Evolutionary conservation across 2,888 invertebrate genomes (phyloP).

Genomic region (Bombylius major): DNA sequence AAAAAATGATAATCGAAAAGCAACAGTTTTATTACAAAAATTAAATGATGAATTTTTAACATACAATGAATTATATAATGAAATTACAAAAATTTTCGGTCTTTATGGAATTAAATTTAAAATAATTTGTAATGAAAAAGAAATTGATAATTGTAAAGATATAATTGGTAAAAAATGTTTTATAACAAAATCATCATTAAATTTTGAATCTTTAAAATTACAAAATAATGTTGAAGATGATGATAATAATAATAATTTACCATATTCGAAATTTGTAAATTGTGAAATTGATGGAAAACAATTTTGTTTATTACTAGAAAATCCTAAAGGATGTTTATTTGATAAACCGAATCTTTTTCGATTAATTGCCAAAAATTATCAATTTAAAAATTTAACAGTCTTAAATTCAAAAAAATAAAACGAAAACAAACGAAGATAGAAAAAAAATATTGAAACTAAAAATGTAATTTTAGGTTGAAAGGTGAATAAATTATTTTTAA

Average conservation of each 20-base stretch:
- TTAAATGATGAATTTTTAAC: slow-evolving; percentile 42
- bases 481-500: too few relatives aligned
- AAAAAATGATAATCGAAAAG: slow-evolving; percentile 32
- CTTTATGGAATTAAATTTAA: slow-evolving; percentile 47
- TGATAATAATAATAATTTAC: slow-evolving; percentile 20
- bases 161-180: slow-evolving; percentile 37
- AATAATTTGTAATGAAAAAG: slow-evolving; percentile 39
- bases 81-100: slow-evolving; percentile 54
- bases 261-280: slow-evolving; percentile 52
- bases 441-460: too few relatives aligned
- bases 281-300: slow-evolving; percentile 40
- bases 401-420: not conserved
- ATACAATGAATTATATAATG: slow-evolving; percentile 42
- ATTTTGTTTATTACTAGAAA: slow-evolving; percentile 52
- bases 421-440: not conserved
- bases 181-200: slow-evolving; percentile 18
- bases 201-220: too few relatives aligned
- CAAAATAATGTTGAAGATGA: not conserved
- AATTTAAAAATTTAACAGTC: not conserved
- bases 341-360: not conserved
- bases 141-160: slow-evolving; percentile 34
- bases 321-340: slow-evolving; percentile 38
- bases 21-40: slow-evolving; percentile 58
- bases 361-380: not conserved
- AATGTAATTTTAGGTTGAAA: too few relatives aligned